phyloP scores from a whole-genome alignment of 2,113 vertebrate genomes.

The Eptesicus fuscus region DNA sequence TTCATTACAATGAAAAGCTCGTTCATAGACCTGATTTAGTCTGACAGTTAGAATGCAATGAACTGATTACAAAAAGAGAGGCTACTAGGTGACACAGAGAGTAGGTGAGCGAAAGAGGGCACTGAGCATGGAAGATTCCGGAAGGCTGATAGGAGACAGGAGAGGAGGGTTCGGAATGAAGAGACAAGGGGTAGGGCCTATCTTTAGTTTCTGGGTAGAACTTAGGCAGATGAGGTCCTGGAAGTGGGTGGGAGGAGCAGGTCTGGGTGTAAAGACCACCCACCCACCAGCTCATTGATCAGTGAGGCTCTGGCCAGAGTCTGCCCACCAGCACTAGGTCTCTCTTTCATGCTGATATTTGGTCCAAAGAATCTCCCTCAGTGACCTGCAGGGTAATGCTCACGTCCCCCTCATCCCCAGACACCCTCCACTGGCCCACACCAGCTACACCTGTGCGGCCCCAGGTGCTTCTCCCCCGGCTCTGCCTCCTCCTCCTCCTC shows the following conservation, averaged over 20 bases:
- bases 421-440: rapidly evolving
- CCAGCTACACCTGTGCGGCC: rapidly evolving
- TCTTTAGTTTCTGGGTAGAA: neutral
- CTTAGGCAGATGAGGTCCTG: neutral
- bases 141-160: no score
- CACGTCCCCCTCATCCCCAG: neutral
- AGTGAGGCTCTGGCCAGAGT: neutral
- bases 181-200: no score
- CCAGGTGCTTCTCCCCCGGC: neutral
- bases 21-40: neutral
- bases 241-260: rapidly evolving
- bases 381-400: neutral
- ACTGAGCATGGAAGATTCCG: rapidly evolving
- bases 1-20: neutral
- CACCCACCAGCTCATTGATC: neutral
- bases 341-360: no score
- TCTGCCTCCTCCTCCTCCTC: neutral
- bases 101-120: neutral
- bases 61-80: neutral
- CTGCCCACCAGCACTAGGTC: neutral
- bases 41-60: rapidly evolving
- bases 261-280: neutral
- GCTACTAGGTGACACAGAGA: neutral
- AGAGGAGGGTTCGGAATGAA: neutral
- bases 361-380: neutral